These are phyloP conservation scores for Ptychobarbus kaznakovi DNA, from an alignment of 2,797 vertebrate species.

Conservation along the genomic window DNA sequence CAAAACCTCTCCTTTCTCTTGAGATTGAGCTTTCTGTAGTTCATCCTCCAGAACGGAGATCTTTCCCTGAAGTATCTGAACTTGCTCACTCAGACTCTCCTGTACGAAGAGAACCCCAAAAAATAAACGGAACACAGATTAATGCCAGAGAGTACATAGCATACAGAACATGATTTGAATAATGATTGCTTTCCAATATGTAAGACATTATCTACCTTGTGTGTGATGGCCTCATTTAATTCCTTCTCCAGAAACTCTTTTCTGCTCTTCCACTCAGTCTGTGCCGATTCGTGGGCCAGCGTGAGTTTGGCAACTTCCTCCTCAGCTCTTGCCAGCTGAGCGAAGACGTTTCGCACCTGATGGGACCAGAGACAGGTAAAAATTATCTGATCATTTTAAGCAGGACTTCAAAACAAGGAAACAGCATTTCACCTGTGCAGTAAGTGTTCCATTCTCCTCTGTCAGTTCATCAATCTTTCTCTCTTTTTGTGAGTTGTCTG, in stretches of 20 bases:
- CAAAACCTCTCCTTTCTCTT: slow-evolving; percentile 89
- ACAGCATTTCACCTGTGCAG: slow-evolving; percentile 81
- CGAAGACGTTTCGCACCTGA: slow-evolving; percentile 69
- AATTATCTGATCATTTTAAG: not conserved
- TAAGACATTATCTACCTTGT: slow-evolving; percentile 67
- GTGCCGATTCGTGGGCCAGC: slow-evolving; percentile 59
- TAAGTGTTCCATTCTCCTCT: slow-evolving; percentile 90
- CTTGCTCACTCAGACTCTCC: slow-evolving; percentile 87
- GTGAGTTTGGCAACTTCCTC: slow-evolving; percentile 69
- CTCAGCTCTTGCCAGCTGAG: slow-evolving; percentile 67
- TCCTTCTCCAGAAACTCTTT: slow-evolving; percentile 63
- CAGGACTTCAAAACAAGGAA: not conserved
- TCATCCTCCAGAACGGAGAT: slow-evolving; percentile 89
- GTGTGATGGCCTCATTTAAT: slow-evolving; percentile 67
- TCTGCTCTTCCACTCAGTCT: slow-evolving; percentile 67
- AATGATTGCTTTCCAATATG: not conserved
- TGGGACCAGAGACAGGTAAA: not conserved
- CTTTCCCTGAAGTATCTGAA: slow-evolving; percentile 91
- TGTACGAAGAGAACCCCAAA: slow-evolving; percentile 57
- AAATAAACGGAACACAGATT: not conserved
- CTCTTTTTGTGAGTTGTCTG: slow-evolving; percentile 85
- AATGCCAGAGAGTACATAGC: not conserved
- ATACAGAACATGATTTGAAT: not conserved
- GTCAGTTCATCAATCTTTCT: slow-evolving; percentile 86
- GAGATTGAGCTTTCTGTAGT: slow-evolving; percentile 72